phyloP scores from a whole-genome alignment of 64 coral and sea anemone species.

The Hydrozoanthus tunicans region DNA sequence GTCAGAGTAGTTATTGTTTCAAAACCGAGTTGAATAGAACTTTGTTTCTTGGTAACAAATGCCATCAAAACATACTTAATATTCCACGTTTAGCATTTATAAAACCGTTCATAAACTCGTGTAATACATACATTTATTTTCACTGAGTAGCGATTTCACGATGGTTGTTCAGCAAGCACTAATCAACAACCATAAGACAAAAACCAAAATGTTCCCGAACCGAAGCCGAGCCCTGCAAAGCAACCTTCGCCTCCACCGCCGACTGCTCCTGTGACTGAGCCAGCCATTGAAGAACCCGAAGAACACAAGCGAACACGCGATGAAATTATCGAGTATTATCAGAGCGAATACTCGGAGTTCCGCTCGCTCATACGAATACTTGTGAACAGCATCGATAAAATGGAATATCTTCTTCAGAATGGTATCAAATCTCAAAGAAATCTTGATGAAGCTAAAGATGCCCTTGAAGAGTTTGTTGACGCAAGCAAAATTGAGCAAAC shows the following conservation, averaged over 20 bases:
- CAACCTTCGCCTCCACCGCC: neutral
- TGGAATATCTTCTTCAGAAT: neutral
- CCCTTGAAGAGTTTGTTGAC: slow-evolving; percentile 41
- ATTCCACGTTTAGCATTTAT: too few relatives aligned
- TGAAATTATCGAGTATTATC: slow-evolving; percentile 34
- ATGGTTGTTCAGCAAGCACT: slow-evolving; percentile 11
- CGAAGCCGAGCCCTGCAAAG: neutral
- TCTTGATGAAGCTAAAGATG: slow-evolving; percentile 7
- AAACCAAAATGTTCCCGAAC: slow-evolving; percentile 12
- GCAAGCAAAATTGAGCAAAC: neutral
- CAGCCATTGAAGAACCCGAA: neutral
- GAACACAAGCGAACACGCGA: slow-evolving; percentile 1
- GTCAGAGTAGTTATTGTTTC: too few relatives aligned
- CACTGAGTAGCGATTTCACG: neutral
- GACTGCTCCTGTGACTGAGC: neutral
- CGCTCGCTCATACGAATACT: slow-evolving; percentile 22
- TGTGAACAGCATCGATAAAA: slow-evolving; percentile 11
- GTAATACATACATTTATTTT: neutral
- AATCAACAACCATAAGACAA: neutral
- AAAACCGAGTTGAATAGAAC: too few relatives aligned
- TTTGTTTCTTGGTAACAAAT: too few relatives aligned
- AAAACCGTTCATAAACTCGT: neutral
- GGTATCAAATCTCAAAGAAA: neutral
- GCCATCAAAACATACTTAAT: too few relatives aligned
- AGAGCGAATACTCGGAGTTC: slow-evolving; percentile 15